Base-by-base conservation (phyloP, 2,113 vertebrate genomes). In the Nasalis larvatus region DNA sequence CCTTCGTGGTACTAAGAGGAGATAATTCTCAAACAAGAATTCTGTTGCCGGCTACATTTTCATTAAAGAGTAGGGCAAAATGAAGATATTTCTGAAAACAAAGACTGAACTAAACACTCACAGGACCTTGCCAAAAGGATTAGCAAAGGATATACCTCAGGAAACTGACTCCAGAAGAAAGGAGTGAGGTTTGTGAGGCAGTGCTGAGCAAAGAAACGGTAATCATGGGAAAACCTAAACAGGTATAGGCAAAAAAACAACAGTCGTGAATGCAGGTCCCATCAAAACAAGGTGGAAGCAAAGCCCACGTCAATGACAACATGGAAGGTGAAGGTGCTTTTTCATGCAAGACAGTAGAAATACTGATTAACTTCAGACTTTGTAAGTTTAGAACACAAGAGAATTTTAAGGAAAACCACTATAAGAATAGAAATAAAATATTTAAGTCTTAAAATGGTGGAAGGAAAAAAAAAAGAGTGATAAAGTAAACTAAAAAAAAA, bases 251-350 rank as follows among this genome's bases (percentile, higher is more conserved):
- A 42, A 32, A 54, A 56, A 32, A n/a, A 35, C 3, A 54, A n/a
- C 0, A 35, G 25, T 6, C 13, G 9, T 56, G 6, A 20, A 45
- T 17, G 7, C 37, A 12, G 56, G 23, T 21, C 0, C 58, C 11
- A 14, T 5, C 30, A 11, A 30, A 56, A 76, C 32, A 40, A 45
- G 23, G 47, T 1, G 1, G 14, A 23, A 11, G 23, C 3, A 18
- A 68, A 84, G 27, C 37, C 23, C 47, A 6, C 6, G 2, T 54
- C 35, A 5, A 17, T 1, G 16, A 49, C 42, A 56, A 35, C 35
- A 13, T 0, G 32, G 6, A 37, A 56, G 49, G 1, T 9, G 14
- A 68, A 85, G 8, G 80, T 4, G 37, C 47, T 54, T 25, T 18
- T 78, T 40, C 20, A 35, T 56, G 37, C 32, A 69, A 32, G 37